Evolutionary conservation across 2,797 vertebrate species (phyloP), one percentile per base, ranked within the genome.

Genomic region (Tiaroga cobitis): DNA sequence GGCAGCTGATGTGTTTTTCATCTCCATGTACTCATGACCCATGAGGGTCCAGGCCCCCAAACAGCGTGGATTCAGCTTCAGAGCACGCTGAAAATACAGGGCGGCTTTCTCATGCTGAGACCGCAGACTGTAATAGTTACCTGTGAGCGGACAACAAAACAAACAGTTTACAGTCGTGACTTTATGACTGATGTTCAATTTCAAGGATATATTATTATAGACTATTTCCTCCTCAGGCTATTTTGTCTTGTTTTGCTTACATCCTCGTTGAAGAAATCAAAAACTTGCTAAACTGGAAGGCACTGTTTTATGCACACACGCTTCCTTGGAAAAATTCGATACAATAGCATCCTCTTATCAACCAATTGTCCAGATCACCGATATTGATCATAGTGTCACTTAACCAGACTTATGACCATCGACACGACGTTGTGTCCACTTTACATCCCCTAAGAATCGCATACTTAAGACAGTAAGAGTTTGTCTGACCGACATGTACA

Each of bases 21-120:
- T 99, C 92, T 99, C 98, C 98, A 99, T 99, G 91, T 99, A 99
- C 84, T 99, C 98, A 2, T 99, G 98, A 51, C 98, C 98, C 98
- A 99, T 99, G 49, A 99, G 96, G 0, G 98, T 99, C 98, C 98
- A 99, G 85, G 98, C 98, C 41, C 98, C 98, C 32, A 99, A 95
- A 89, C 98, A 99, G 68, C 98, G 97, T 49, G 98, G 98, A 91
- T 99, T 99, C 87, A 99, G 94, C 88, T 99, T 99, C 87, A 99
- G 95, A 15, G 98, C 98, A 61, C 98, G 95, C 95, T 99, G 98
- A 91, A 99, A 99, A 95, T 99, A 99, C 41, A 99, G 93, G 0
- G 98, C 98, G 78, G 98, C 98, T 91, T 99, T 99, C 92, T 99
- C 98, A 88, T 99, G 98, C 90, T 99, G 98, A 72, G 97, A 98